Percentiles rank a stretch among this genome's conserved stretches.
These are phyloP conservation scores for Laterallus jamaicensis DNA, from an alignment of 2,113 vertebrate genomes.

Conservation along the genomic window DNA sequence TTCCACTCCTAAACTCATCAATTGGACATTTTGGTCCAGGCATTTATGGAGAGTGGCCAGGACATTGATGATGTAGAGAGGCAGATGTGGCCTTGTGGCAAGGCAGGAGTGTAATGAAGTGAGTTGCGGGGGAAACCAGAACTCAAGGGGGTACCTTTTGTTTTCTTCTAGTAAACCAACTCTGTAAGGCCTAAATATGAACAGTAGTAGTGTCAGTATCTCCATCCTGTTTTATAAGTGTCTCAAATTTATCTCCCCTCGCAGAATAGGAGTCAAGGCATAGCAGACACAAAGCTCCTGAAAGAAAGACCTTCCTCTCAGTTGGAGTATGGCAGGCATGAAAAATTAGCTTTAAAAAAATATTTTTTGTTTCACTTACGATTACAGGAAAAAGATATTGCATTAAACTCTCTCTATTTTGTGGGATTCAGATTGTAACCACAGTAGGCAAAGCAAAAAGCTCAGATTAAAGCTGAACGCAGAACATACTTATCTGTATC, in stretches of 20 bases:
- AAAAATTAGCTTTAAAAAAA: not conserved
- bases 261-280: not conserved
- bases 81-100: not conserved
- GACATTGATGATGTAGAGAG: not conserved
- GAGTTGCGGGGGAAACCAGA: not conserved
- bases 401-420: not conserved
- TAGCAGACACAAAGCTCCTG: not conserved
- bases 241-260: not conserved
- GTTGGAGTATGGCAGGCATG: not conserved
- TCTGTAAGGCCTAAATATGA: not conserved
- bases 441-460: not conserved
- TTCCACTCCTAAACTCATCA: not conserved
- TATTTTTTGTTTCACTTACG: no score
- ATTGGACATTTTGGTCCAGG: not conserved
- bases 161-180: not conserved
- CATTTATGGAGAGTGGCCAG: not conserved
- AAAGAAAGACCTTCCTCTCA: not conserved
- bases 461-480: not conserved
- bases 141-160: not conserved
- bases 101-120: not conserved
- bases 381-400: not conserved
- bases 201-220: not conserved
- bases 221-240: not conserved
- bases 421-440: not conserved
- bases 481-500: not conserved